Evolutionary conservation across 2,888 invertebrate genomes (phyloP), one percentile per base, ranked within the genome.

Genomic region (Chironomus tentans): DNA sequence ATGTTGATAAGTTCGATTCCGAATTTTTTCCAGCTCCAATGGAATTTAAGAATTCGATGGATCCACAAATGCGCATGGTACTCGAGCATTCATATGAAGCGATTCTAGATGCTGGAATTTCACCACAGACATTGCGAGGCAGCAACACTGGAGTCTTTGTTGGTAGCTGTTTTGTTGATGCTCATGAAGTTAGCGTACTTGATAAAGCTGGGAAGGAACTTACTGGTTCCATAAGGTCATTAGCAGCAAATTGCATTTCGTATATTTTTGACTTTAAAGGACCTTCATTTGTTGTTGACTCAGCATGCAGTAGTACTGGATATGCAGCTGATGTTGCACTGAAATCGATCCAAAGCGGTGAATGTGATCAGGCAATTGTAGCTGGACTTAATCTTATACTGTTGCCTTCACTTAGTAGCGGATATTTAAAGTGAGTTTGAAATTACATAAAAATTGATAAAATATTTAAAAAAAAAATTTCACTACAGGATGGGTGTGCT

Each of bases 241-340:
- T 94, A 92, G 87, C 94, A 80, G 91, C 94, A 24, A 93, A 94
- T 84, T 88, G 94, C 72, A 86, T 95, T 78, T 93, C 93, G 4
- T 94, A 91, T 83, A 91, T 90, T 86, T 87, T 95, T 77, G 93
- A 93, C 70, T 87, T 92, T 22, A 91, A 89, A 80, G 94, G 95
- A 3, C 94, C 94, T 0, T 93, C 93, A 15, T 92, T 90, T 84
- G 88, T 91, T 0, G 87, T 93, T 15, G 95, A 95, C 84, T 93
- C 94, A 0, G 95, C 95, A 0, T 95, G 95, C 82, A 93, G 93
- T 15, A 94, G 94, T 65, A 92, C 93, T 47, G 85, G 94, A 50
- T 88, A 91, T 78, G 95, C 94, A 0, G 78, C 95, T 76, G 92
- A 95, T 79, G 89, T 91, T 72, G 92, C 91, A 24, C 91, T 89